Conservation (phyloP, 1,140 invertebrate species). For the Pomacea maculata region DNA sequence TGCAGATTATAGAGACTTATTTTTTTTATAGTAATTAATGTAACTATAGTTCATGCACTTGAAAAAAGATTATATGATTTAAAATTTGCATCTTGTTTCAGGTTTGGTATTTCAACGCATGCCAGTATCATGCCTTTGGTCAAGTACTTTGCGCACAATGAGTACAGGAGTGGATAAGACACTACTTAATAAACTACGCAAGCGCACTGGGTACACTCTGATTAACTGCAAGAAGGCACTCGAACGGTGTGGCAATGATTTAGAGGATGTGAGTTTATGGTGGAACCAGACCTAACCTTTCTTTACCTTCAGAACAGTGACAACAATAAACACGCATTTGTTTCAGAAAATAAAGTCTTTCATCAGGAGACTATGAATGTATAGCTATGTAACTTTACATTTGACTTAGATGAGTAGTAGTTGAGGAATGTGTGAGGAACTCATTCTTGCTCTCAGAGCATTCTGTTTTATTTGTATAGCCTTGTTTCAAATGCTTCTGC, state of each 20-base stretch:
- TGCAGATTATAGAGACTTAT: not conserved
- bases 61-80: not conserved
- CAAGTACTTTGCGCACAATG: not conserved
- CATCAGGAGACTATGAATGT: too few species aligned
- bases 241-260: slow-evolving; percentile 85
- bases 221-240: slow-evolving; percentile 94
- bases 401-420: too few species aligned
- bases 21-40: not conserved
- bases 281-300: not conserved
- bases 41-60: not conserved
- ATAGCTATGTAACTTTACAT: too few species aligned
- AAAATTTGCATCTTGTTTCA: not conserved
- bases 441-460: too few species aligned
- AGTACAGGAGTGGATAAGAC: slow-evolving; percentile 61
- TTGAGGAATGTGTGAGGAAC: too few species aligned
- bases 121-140: not conserved
- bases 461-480: too few species aligned
- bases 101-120: slow-evolving; percentile 8
- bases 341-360: too few species aligned
- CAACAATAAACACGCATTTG: too few species aligned
- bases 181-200: slow-evolving; percentile 81
- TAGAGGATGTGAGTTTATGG: slow-evolving; percentile 73
- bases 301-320: not conserved
- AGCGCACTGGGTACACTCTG: slow-evolving; percentile 95
- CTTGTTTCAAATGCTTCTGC: too few species aligned